A percentile compares a stretch with the other conserved stretches of the same genome.
Conservation (phyloP, 2,888 invertebrate genomes). For the Octodonta nipae region DNA sequence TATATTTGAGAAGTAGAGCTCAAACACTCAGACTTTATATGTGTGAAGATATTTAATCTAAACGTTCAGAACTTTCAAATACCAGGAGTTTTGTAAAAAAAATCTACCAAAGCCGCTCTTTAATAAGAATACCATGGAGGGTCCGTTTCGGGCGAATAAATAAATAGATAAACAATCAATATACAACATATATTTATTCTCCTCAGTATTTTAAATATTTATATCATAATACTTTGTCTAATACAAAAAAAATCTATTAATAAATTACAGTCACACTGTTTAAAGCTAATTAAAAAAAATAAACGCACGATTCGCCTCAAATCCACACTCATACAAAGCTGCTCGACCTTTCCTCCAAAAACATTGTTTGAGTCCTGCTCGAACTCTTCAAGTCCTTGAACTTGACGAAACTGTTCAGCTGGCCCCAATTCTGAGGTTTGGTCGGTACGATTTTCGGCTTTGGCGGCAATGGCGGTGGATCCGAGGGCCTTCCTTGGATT, state of each 20-base stretch:
- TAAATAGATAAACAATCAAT: not conserved
- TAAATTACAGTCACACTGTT: slow-evolving; percentile 13
- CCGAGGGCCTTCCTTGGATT: slow-evolving; percentile 11
- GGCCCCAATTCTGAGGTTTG: slow-evolving; percentile 47
- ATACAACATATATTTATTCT: slow-evolving; percentile 1
- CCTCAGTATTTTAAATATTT: slow-evolving; percentile 2
- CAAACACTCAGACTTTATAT: too few species aligned
- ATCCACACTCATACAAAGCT: slow-evolving; percentile 43
- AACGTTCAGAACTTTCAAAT: not conserved
- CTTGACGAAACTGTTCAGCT: slow-evolving; percentile 27
- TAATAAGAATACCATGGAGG: not conserved
- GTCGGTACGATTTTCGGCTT: slow-evolving; percentile 58
- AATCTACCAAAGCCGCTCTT: not conserved
- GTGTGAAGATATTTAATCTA: not conserved
- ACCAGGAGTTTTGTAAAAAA: not conserved
- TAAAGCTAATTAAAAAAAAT: slow-evolving; percentile 9
- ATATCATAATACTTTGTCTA: slow-evolving; percentile 14
- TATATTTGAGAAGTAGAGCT: too few species aligned
- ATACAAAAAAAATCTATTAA: slow-evolving; percentile 16
- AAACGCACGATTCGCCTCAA: not conserved
- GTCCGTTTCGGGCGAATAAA: too few species aligned
- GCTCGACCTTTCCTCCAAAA: slow-evolving; percentile 49
- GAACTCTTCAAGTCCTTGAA: slow-evolving; percentile 11
- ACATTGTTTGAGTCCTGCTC: slow-evolving; percentile 32
- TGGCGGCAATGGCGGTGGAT: slow-evolving; percentile 60